Evolutionary conservation across 2,888 invertebrate species (phyloP).

Genomic region (Pandemis heparana): DNA sequence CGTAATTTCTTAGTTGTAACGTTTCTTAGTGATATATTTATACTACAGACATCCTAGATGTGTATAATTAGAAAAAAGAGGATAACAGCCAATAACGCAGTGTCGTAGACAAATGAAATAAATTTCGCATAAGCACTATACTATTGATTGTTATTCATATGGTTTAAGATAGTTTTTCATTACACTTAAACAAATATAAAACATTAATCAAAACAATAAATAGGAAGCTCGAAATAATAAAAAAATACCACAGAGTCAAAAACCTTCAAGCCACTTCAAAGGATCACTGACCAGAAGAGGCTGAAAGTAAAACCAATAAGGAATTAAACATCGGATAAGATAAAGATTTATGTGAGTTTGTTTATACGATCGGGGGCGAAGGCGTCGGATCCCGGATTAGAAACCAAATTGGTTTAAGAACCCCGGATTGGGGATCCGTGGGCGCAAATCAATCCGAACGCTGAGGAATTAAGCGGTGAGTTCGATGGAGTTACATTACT

Average conservation of each 20-base stretch:
- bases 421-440: slow-evolving; percentile 60
- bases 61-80: too few species aligned
- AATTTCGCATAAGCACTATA: not conserved
- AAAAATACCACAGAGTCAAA: not conserved
- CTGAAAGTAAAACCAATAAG: slow-evolving; percentile 32
- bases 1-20: too few species aligned
- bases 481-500: slow-evolving; percentile 1
- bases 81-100: not conserved
- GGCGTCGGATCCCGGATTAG: slow-evolving; percentile 76
- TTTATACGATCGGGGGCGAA: slow-evolving; percentile 49
- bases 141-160: too few species aligned
- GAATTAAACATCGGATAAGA: slow-evolving; percentile 42
- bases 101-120: not conserved
- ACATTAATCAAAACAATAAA: too few species aligned
- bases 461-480: slow-evolving; percentile 1
- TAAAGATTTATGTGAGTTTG: slow-evolving; percentile 43
- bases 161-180: too few species aligned
- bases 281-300: slow-evolving; percentile 18
- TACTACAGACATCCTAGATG: too few species aligned
- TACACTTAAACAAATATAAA: not conserved
- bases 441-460: slow-evolving; percentile 69
- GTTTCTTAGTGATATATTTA: too few species aligned
- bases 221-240: not conserved
- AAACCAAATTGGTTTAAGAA: slow-evolving; percentile 77
- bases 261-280: not conserved